A percentile compares a stretch with the other conserved stretches of the same genome.
phyloP scores from a whole-genome alignment of 1,140 invertebrate genomes.

The Lordiphosa collinella region DNA sequence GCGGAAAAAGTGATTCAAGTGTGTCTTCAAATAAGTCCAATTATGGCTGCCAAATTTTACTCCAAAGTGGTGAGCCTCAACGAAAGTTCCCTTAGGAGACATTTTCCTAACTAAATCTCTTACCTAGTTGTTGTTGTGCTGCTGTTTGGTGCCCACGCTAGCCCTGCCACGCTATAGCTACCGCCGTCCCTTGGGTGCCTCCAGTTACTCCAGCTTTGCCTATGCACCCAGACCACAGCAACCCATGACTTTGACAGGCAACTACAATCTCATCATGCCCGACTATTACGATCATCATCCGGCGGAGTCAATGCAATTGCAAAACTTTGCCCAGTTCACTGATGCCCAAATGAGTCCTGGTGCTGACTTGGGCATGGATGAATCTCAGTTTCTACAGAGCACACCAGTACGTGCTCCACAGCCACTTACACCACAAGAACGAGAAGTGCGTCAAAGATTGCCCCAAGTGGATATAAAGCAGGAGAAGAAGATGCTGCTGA shows the following conservation, averaged over 20 bases:
- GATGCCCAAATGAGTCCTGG: constrained; percentile 49
- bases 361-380: constrained; percentile 65
- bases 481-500: constrained; percentile 47
- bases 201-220: constrained; percentile 34
- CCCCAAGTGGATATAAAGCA: constrained; percentile 37
- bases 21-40: too few relatives aligned
- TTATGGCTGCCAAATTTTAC: constrained; percentile 24
- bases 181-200: constrained; percentile 29
- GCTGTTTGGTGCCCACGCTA: constrained; percentile 24
- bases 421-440: constrained; percentile 44
- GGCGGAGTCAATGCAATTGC: constrained; percentile 64
- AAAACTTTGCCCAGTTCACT: constrained; percentile 66
- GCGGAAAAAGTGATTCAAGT: too few relatives aligned
- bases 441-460: constrained; percentile 37
- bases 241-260: constrained; percentile 41
- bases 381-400: constrained; percentile 52
- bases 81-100: not conserved
- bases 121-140: constrained; percentile 20
- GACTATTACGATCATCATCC: constrained; percentile 72
- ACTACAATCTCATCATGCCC: constrained; percentile 72
- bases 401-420: constrained; percentile 49
- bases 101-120: not conserved
- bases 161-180: constrained; percentile 53
- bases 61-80: constrained; percentile 39
- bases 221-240: constrained; percentile 51